These are phyloP conservation scores for Willisornis vidua DNA, from an alignment of 2,113 vertebrate genomes.

Conservation along the genomic window DNA sequence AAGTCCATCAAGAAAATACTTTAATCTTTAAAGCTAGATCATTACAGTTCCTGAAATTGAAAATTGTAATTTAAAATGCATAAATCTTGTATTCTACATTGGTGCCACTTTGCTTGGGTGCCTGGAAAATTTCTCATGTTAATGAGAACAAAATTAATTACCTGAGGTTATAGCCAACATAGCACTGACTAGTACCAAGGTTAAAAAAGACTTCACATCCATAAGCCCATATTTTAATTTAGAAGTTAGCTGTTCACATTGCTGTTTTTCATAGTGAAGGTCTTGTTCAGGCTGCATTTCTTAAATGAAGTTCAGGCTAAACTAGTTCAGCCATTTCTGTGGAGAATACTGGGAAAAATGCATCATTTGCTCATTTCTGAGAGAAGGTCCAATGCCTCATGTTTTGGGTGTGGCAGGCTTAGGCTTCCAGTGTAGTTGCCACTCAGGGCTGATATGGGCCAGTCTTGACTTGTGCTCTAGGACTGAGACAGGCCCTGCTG, in stretches of 20 bases:
- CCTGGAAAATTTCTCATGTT: neutral
- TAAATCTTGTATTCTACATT: neutral
- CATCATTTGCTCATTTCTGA: neutral
- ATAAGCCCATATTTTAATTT: neutral
- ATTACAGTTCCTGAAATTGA: neutral
- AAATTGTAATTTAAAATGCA: neutral
- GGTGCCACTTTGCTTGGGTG: neutral
- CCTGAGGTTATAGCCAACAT: neutral
- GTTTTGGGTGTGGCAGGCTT: neutral
- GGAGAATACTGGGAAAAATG: neutral
- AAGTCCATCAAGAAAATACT: neutral
- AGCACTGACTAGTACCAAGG: neutral
- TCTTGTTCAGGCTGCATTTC: neutral
- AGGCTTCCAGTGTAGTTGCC: neutral
- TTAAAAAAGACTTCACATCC: neutral
- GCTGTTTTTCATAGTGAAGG: neutral
- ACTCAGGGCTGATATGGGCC: rapidly evolving
- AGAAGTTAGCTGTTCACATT: neutral
- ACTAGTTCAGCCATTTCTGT: neutral
- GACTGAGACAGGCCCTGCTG: neutral
- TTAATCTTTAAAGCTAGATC: neutral
- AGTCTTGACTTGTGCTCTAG: neutral
- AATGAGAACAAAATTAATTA: neutral
- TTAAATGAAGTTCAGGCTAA: neutral
- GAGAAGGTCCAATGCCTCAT: neutral